Evolutionary conservation across 2,888 invertebrate species (phyloP).

Genomic region (Ecdyonurus torrentis): DNA sequence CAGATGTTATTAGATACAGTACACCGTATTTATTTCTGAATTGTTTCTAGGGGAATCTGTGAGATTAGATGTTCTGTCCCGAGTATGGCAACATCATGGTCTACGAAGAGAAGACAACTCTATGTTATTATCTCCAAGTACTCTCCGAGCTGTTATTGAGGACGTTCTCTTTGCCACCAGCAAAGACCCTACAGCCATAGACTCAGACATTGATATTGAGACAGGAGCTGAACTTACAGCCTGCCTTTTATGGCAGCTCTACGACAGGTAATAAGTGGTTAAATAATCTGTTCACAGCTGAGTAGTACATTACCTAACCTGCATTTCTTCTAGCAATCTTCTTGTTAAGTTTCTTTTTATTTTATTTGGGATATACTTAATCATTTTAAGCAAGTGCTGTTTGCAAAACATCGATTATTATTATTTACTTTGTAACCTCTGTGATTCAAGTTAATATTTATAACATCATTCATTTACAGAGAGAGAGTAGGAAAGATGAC

Average conservation of each 20-base stretch:
- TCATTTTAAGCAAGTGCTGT: too few species aligned
- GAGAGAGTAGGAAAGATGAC: background rate
- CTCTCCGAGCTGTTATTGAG: background rate
- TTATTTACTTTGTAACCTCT: too few species aligned
- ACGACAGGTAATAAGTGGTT: background rate
- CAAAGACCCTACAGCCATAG: background rate
- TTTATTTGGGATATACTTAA: too few species aligned
- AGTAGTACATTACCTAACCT: background rate
- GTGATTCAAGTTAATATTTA: too few species aligned
- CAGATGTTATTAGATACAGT: too few species aligned
- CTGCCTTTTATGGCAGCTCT: background rate
- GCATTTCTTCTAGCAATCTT: too few species aligned
- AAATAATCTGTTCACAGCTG: background rate
- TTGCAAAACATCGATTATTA: too few species aligned
- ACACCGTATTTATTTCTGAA: too few species aligned
- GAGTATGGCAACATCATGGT: background rate
- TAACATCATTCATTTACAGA: background rate
- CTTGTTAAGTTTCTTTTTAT: too few species aligned
- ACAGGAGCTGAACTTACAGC: background rate
- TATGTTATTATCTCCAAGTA: background rate
- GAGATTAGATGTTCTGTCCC: background rate
- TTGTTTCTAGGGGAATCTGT: background rate
- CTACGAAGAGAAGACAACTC: constrained; percentile 1
- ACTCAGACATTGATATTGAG: background rate
- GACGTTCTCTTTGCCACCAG: background rate